phyloP scores from a whole-genome alignment of 2,113 vertebrate genomes.

The Lanius ludovicianus region DNA sequence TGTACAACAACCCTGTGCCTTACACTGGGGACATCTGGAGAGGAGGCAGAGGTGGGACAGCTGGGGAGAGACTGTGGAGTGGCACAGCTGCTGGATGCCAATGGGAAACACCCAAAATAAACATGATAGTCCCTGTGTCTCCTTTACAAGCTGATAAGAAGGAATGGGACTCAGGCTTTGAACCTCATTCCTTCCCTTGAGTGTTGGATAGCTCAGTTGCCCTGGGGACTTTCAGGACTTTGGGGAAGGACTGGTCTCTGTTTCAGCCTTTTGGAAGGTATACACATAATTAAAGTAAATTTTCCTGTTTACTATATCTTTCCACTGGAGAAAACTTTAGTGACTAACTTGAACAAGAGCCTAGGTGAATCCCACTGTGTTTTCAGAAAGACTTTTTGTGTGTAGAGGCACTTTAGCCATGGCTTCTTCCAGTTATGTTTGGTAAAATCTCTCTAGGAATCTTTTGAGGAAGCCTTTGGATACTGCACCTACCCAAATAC shows the following conservation, averaged over 20 bases:
- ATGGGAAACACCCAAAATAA: background rate
- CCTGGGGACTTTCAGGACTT: background rate
- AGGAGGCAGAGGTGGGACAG: background rate
- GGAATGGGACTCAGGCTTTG: background rate
- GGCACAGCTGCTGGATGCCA: background rate
- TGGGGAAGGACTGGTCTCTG: background rate
- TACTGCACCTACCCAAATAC: background rate
- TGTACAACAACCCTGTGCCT: background rate
- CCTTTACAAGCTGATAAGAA: background rate
- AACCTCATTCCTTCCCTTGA: background rate
- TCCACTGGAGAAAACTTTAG: background rate
- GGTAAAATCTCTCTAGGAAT: background rate
- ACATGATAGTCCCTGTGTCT: background rate
- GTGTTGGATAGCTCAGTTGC: fast-evolving
- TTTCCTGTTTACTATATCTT: fast-evolving
- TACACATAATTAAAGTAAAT: background rate
- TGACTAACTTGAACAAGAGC: background rate
- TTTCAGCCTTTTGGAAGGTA: background rate
- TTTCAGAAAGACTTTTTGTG: background rate
- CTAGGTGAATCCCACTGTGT: background rate
- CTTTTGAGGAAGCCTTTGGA: background rate
- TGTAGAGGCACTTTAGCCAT: background rate
- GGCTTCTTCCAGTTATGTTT: background rate
- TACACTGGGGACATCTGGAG: background rate
- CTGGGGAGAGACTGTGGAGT: background rate